A percentile compares a stretch with the other conserved stretches of the same genome.
These are phyloP conservation scores for Sminthopsis crassicaudata DNA, from an alignment of 2,113 vertebrate genomes.

Conservation along the genomic window DNA sequence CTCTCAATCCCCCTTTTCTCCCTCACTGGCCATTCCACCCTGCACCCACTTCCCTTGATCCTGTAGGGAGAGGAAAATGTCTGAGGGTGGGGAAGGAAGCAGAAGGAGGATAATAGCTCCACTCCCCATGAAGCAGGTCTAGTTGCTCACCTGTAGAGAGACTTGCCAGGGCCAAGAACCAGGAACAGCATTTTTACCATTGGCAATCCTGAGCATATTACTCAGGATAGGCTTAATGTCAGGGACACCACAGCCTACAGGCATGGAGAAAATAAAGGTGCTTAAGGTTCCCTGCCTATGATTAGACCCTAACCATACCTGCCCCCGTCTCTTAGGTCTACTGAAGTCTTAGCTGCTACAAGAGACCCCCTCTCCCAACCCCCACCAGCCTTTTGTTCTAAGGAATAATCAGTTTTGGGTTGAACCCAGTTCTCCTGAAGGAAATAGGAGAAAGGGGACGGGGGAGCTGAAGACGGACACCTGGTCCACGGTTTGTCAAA, in stretches of 20 bases:
- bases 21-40: fast-evolving
- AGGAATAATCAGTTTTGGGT: neutral
- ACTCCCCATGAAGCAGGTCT: neutral
- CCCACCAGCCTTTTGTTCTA: neutral
- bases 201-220: conserved; percentile 83
- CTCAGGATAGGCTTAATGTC: conserved; percentile 78
- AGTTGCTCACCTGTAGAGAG: conserved; percentile 82
- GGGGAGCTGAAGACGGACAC: neutral
- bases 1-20: neutral
- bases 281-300: neutral
- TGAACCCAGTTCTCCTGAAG: neutral
- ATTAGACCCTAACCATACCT: too few species aligned
- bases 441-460: neutral
- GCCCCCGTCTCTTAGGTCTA: neutral
- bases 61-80: neutral
- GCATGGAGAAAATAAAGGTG: neutral
- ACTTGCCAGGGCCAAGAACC: conserved; percentile 88
- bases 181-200: conserved; percentile 84
- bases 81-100: fast-evolving
- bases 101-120: neutral
- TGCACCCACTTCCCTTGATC: neutral
- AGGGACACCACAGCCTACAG: conserved; percentile 81
- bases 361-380: neutral
- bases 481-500: neutral
- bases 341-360: neutral